Base-by-base conservation (phyloP, 2,113 vertebrate species). In the Labeo catla region DNA sequence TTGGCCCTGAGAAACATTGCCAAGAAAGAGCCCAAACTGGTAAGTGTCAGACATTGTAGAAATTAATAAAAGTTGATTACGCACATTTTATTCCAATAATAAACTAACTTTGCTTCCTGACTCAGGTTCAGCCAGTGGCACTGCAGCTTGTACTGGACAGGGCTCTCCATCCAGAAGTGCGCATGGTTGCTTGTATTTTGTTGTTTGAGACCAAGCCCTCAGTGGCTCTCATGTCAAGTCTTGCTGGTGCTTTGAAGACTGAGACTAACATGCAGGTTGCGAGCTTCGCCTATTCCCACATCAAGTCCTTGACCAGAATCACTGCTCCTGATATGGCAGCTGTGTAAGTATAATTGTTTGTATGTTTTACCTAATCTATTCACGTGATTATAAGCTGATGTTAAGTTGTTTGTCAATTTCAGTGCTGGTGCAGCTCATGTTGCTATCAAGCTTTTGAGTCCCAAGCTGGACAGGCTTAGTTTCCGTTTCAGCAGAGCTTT, bases 371-470 rank as follows among this genome's bases (percentile, higher is more conserved):
- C 2, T 65, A 1, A 28, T 63, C 39, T 0, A 3, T 28, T 49
- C 4, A 19, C 8, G 2, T 34, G 10, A 23, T 1, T 6, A 80
- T 3, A 65, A 34, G 19, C 52, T 9, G 16, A 6, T 10, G 0
- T n/a, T 47, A 21, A 81, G 28, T 1, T 83, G n/a, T 21, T 82
- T 61, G 7, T 68, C 36, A 86, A 36, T 85, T 92, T 87, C 88
- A 98, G 97, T 87, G 95, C 95, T 89, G 91, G 94, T 43, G 94
- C 95, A 87, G 95, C 96, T 89, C 96, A 94, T 12, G 87, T 96
- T 0, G 97, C 94, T 80, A 73, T 97, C 39, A 96, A 95, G 86
- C 87, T 97, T 76, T 70, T 98, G 89, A 92, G 91, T 68, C 91
- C 92, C 78, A 94, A 87, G 59, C 0, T 95, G 88, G 94, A 96